These are phyloP conservation scores for Drosophila setifemur DNA, from an alignment of 1,140 invertebrate species.

Conservation along the genomic window DNA sequence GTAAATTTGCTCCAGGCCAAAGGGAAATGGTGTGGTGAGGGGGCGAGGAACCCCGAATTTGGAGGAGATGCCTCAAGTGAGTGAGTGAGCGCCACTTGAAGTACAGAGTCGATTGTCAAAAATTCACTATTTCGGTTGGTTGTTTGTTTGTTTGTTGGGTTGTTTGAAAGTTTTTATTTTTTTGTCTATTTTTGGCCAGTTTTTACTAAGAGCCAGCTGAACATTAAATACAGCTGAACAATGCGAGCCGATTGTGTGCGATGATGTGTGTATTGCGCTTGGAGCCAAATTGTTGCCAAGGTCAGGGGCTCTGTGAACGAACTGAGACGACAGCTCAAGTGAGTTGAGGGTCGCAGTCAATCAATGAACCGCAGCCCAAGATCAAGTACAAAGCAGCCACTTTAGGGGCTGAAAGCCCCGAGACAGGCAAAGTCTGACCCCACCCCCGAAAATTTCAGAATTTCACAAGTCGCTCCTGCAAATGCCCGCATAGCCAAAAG, in stretches of 20 bases:
- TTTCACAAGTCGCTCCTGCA: slow-evolving; percentile 76
- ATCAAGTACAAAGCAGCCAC: slow-evolving; percentile 64
- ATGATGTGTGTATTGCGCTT: slow-evolving; percentile 1
- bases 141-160: slow-evolving; percentile 17
- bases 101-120: slow-evolving; percentile 46
- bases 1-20: slow-evolving; percentile 28
- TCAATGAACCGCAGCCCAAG: slow-evolving; percentile 62
- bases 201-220: slow-evolving; percentile 25
- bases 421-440: background rate
- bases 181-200: slow-evolving; percentile 47
- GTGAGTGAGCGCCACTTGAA: slow-evolving; percentile 55
- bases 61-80: slow-evolving; percentile 35
- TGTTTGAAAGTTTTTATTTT: slow-evolving; percentile 24
- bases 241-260: slow-evolving; percentile 24
- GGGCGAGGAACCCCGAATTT: slow-evolving; percentile 44
- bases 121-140: slow-evolving; percentile 35
- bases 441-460: slow-evolving; percentile 48
- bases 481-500: slow-evolving; percentile 65
- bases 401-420: background rate
- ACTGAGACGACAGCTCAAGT: slow-evolving; percentile 48
- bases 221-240: slow-evolving; percentile 51
- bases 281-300: slow-evolving; percentile 67
- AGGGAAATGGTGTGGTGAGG: background rate
- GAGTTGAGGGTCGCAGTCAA: slow-evolving; percentile 54
- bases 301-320: slow-evolving; percentile 78